phyloP scores from a whole-genome alignment of 2,888 invertebrate genomes.

The Ichneumoninae sp. region DNA sequence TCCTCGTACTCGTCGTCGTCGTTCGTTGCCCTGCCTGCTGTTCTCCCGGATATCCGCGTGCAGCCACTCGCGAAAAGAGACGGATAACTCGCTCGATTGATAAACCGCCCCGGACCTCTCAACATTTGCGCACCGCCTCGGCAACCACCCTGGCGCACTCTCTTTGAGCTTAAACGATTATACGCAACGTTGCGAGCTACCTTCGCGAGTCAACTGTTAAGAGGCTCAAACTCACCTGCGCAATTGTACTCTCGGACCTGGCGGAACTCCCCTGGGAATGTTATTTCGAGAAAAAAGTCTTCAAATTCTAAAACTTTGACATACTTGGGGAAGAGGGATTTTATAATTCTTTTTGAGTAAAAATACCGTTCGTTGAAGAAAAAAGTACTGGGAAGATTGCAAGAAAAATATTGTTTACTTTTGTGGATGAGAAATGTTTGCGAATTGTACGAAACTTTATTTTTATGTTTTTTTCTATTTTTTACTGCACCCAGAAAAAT shows the following conservation, averaged over 20 bases:
- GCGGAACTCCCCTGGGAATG: not conserved
- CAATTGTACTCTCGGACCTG: not conserved
- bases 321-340: not conserved
- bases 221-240: conserved; percentile 14
- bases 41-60: conserved; percentile 57
- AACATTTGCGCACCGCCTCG: conserved; percentile 11
- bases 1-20: conserved; percentile 14
- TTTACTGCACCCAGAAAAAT: too few species aligned
- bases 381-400: too few species aligned
- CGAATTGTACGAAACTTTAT: too few species aligned
- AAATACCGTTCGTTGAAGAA: not conserved
- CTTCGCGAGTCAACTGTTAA: conserved; percentile 2
- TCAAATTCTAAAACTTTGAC: not conserved
- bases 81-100: conserved; percentile 51
- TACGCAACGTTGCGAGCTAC: conserved; percentile 1
- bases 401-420: too few species aligned
- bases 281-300: not conserved
- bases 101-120: conserved; percentile 49
- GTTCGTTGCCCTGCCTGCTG: conserved; percentile 46
- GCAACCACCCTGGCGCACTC: not conserved
- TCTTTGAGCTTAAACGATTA: conserved; percentile 27
- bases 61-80: conserved; percentile 52
- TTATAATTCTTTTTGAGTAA: not conserved
- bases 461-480: too few species aligned
- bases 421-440: too few species aligned